A percentile compares a stretch with the other conserved stretches of the same genome.
These are phyloP conservation scores for Megalops cyprinoides DNA, from an alignment of 2,797 vertebrate species.

Conservation along the genomic window DNA sequence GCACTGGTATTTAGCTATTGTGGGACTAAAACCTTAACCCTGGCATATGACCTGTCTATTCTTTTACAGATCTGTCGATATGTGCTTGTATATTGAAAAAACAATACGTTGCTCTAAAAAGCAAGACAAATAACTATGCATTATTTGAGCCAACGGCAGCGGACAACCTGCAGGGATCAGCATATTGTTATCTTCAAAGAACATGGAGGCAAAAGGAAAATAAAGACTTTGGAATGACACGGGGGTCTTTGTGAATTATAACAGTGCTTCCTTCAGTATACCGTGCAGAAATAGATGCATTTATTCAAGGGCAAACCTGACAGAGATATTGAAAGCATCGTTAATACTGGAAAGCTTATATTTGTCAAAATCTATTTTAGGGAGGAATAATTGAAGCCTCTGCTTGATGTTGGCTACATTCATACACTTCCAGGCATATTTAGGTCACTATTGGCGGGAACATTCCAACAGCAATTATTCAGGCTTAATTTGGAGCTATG, in stretches of 20 bases:
- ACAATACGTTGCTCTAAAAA: neutral
- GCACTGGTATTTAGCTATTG: no score
- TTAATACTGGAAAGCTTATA: constrained; percentile 44
- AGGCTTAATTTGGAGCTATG: constrained; percentile 47
- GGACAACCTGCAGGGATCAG: neutral
- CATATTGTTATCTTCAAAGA: neutral
- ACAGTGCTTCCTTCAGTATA: neutral
- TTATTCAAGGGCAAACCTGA: constrained; percentile 22
- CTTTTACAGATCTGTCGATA: no score
- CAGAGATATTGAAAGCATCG: constrained; percentile 23
- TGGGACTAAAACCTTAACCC: no score
- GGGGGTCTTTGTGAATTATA: neutral
- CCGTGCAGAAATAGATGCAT: constrained; percentile 28
- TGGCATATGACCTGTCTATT: no score
- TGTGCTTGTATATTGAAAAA: no score
- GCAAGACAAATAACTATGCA: neutral
- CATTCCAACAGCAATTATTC: constrained; percentile 54
- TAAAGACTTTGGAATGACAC: neutral
- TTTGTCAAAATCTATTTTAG: constrained; percentile 42
- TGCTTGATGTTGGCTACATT: constrained; percentile 49
- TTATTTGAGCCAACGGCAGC: neutral
- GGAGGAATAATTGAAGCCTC: constrained; percentile 45
- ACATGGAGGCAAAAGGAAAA: constrained; percentile 27
- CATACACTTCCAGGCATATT: constrained; percentile 49
- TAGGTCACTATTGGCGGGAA: constrained; percentile 53